phyloP scores from a whole-genome alignment of 1,140 invertebrate species.

The Metaphire vulgaris region DNA sequence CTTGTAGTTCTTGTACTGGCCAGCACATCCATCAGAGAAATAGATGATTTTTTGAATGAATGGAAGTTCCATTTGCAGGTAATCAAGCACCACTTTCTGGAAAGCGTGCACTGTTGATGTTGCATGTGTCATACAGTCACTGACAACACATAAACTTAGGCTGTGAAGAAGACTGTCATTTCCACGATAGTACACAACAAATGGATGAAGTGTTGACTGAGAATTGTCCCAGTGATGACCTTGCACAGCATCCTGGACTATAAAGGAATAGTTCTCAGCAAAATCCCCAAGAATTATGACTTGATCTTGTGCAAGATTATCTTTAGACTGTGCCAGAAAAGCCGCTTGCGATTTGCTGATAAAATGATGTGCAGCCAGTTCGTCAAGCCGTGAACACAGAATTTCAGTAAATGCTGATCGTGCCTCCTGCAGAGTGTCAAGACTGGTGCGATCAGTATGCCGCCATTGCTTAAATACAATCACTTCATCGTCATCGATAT shows the following conservation, averaged over 20 bases:
- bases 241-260: constrained; percentile 33
- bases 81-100: background rate
- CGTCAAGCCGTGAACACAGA: too few relatives aligned
- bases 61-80: background rate
- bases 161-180: background rate
- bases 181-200: constrained; percentile 27
- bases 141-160: background rate
- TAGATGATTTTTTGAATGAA: background rate
- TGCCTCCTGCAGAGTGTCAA: too few relatives aligned
- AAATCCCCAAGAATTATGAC: too few relatives aligned
- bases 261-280: too few relatives aligned
- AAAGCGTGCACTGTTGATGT: background rate
- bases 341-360: too few relatives aligned
- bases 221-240: constrained; percentile 34
- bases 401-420: too few relatives aligned
- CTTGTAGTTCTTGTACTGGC: background rate
- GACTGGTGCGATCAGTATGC: too few relatives aligned
- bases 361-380: too few relatives aligned
- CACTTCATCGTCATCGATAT: too few relatives aligned
- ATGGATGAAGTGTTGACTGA: constrained; percentile 35
- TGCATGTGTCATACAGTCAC: background rate
- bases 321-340: too few relatives aligned
- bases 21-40: background rate
- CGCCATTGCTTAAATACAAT: too few relatives aligned
- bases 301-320: too few relatives aligned